Conservation (phyloP, 2,888 invertebrate genomes). For the Crossocerus cetratus region DNA sequence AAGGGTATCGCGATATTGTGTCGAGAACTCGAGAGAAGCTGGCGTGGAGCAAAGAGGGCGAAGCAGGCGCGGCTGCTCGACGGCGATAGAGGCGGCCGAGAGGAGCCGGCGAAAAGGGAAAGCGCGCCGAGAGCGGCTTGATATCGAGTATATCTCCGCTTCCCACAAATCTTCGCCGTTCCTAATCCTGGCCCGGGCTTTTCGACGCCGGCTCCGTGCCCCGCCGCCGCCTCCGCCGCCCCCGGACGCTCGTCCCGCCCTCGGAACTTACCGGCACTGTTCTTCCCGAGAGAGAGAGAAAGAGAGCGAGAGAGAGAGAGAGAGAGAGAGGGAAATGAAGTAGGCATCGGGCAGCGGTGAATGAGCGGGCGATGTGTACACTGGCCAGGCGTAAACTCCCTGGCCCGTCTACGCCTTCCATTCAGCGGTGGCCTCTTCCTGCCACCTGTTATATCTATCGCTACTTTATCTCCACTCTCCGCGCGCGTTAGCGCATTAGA, state of each 20-base stretch:
- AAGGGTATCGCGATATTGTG: slow-evolving; percentile 40
- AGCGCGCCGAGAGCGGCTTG: slow-evolving; percentile 17
- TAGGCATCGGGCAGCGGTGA: slow-evolving; percentile 4
- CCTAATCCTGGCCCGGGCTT: slow-evolving; percentile 32
- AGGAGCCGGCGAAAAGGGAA: slow-evolving; percentile 41
- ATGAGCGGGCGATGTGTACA: no score
- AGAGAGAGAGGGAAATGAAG: not conserved
- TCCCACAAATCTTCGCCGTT: slow-evolving; percentile 59
- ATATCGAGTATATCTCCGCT: slow-evolving; percentile 43
- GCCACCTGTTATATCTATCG: slow-evolving; percentile 47
- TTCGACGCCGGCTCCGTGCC: no score
- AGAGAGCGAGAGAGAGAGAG: no score
- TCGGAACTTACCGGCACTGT: no score
- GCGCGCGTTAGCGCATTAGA: not conserved
- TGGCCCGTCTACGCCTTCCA: slow-evolving; percentile 26
- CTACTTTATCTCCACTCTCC: slow-evolving; percentile 31
- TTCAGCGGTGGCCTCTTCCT: slow-evolving; percentile 36
- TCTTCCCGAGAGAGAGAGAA: no score
- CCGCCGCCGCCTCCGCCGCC: no score
- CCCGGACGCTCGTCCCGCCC: no score
- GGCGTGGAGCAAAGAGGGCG: no score
- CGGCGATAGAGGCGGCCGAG: slow-evolving; percentile 34
- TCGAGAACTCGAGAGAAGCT: slow-evolving; percentile 26
- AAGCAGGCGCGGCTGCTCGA: slow-evolving; percentile 8
- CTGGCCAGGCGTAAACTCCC: no score